phyloP scores from a whole-genome alignment of 1,140 invertebrate species.

The Oryzaephilus surinamensis region DNA sequence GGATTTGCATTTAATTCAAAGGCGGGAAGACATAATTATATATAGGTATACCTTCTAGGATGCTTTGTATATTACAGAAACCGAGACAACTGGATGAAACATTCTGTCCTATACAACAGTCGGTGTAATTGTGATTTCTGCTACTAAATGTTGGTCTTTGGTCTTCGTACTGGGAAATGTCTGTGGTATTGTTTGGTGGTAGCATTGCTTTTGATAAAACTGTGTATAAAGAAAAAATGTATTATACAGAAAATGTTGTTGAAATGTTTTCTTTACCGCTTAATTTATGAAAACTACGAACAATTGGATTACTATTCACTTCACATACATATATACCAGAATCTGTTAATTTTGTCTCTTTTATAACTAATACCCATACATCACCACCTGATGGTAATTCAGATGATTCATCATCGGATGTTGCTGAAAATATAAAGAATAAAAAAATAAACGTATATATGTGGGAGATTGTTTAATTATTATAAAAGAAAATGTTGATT shows the following conservation, averaged over 20 bases:
- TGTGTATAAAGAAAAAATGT: conserved; percentile 24
- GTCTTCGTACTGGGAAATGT: conserved; percentile 38
- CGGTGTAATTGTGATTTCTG: conserved; percentile 59
- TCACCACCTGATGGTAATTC: conserved; percentile 53
- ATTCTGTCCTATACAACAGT: conserved; percentile 58
- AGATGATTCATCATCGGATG: conserved; percentile 35
- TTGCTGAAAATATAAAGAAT: conserved; percentile 12
- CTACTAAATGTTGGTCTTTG: conserved; percentile 36
- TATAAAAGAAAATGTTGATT: no score
- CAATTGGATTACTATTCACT: conserved; percentile 65
- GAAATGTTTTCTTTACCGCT: conserved; percentile 45
- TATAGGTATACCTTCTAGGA: conserved; percentile 60
- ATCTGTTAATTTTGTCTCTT: conserved; percentile 52
- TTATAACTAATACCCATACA: conserved; percentile 75
- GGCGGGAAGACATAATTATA: no score
- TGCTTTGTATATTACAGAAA: conserved; percentile 73
- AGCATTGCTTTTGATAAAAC: conserved; percentile 45
- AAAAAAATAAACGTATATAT: conserved; percentile 2
- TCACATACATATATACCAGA: conserved; percentile 72
- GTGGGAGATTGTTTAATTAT: conserved; percentile 1
- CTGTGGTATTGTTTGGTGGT: conserved; percentile 39
- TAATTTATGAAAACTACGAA: conserved; percentile 63
- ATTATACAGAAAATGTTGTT: no score
- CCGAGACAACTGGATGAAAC: conserved; percentile 59
- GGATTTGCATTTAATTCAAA: no score